Evolutionary conservation across 2,113 vertebrate species (phyloP), one percentile per base, ranked within the genome.

Genomic region (Pluvianellus socialis): DNA sequence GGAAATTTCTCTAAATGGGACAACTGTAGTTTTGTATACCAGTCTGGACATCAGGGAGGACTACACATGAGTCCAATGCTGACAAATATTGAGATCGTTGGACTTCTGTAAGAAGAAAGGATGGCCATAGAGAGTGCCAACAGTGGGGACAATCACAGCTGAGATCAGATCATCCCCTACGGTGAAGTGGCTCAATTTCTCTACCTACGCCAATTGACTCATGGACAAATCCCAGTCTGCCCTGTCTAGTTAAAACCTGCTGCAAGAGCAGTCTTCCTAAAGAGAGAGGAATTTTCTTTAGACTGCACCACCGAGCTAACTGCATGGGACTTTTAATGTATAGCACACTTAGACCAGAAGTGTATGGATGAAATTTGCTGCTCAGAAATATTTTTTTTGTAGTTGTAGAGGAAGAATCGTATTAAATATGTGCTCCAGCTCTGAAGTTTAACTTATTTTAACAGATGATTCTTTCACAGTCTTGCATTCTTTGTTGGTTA

Each of bases 61-160:
- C 0, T 13, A 33, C 20, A 44, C 0, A 0, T 28, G 8, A 12
- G 6, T 55, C 6, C 12, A 21, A 59, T 8, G 28, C 2, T 32
- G 33, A 23, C 14, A 65, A 79, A 50, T 40, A 42, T 1, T 35
- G 33, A 53, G 26, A 30, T 28, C 14, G 6, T 2, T 80, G 4
- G 10, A 42, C 13, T 19, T 53, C 14, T 58, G 2, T 42, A 58
- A 38, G 55, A 15, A 83, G 19, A 50, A 83, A 70, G 4, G 24
- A 49, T 16, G 18, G 4, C 9, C 27, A 21, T 2, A 23, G 11
- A 72, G 22, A 55, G 1, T 61, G 28, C 1, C 53, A 76, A 1
- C 6, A 55, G 5, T 14, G 16, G 16, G 33, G 14, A n/a, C 4
- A 33, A 50, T n/a, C 12, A 55, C 17, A 76, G 14, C 26, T 52